Percentiles rank a stretch among this genome's conserved stretches.
These are phyloP conservation scores for Coleophora flavipennella DNA, from an alignment of 2,888 invertebrate genomes.

Conservation along the genomic window DNA sequence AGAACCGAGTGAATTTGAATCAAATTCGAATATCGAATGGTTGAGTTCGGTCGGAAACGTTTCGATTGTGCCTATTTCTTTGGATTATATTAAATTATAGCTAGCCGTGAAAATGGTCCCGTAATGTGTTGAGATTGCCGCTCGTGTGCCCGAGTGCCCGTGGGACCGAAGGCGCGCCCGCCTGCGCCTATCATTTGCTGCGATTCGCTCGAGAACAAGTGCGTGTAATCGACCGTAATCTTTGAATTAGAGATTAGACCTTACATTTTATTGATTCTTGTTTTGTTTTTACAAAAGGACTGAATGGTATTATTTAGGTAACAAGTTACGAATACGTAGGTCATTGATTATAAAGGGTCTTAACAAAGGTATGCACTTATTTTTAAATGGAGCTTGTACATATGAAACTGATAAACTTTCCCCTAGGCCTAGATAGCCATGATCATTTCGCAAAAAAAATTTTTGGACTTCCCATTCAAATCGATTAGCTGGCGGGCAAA, in stretches of 20 bases:
- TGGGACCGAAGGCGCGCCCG: constrained; percentile 52
- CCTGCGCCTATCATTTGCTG: constrained; percentile 46
- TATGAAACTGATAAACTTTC: too few species aligned
- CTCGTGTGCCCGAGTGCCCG: constrained; percentile 44
- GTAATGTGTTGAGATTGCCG: constrained; percentile 53
- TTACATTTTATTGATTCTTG: constrained; percentile 56
- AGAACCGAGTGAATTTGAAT: constrained; percentile 12
- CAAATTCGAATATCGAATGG: constrained; percentile 26
- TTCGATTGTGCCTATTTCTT: constrained; percentile 64
- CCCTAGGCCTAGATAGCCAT: too few species aligned
- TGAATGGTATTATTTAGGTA: too few species aligned
- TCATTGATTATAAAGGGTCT: too few species aligned
- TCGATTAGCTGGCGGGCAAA: too few species aligned
- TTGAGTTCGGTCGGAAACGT: constrained; percentile 23
- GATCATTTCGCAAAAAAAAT: too few species aligned
- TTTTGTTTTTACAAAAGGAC: constrained; percentile 31
- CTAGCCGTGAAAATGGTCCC: constrained; percentile 68
- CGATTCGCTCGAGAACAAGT: constrained; percentile 48
- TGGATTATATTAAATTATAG: constrained; percentile 73
- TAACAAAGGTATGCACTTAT: too few species aligned
- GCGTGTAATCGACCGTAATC: constrained; percentile 58
- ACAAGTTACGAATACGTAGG: too few species aligned
- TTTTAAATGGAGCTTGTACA: too few species aligned
- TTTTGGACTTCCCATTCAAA: too few species aligned
- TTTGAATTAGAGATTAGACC: constrained; percentile 67